phyloP scores from a whole-genome alignment of 2,888 invertebrate species.

The Andrena bucephala region DNA sequence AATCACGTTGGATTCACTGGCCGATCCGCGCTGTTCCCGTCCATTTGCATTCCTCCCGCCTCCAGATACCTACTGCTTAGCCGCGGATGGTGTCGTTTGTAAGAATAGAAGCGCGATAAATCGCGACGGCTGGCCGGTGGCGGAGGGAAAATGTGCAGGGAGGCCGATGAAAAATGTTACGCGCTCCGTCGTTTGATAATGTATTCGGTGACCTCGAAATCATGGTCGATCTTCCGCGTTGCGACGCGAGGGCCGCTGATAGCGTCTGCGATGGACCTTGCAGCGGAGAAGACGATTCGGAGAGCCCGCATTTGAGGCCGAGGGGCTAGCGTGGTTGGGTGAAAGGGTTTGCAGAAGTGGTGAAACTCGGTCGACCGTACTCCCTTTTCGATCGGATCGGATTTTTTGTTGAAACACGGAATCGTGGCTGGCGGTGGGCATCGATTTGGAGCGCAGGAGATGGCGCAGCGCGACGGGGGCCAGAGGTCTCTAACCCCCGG shows the following conservation, averaged over 20 bases:
- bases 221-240: slow-evolving; percentile 44
- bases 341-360: slow-evolving; percentile 8
- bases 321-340: background rate
- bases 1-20: slow-evolving; percentile 33
- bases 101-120: slow-evolving; percentile 52
- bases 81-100: slow-evolving; percentile 25
- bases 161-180: slow-evolving; percentile 27
- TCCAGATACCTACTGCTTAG: slow-evolving; percentile 46
- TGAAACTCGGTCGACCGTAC: slow-evolving; percentile 9
- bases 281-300: slow-evolving; percentile 10
- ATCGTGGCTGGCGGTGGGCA: slow-evolving; percentile 41
- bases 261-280: slow-evolving; percentile 3
- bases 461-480: slow-evolving; percentile 45
- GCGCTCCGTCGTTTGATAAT: slow-evolving; percentile 5
- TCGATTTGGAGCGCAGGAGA: slow-evolving; percentile 73
- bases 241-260: slow-evolving; percentile 6
- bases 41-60: slow-evolving; percentile 49
- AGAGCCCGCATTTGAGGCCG: background rate
- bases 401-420: slow-evolving; percentile 23
- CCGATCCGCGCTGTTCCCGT: slow-evolving; percentile 4
- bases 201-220: slow-evolving; percentile 44
- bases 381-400: background rate
- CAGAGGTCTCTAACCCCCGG: slow-evolving; percentile 79
- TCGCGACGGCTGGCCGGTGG: slow-evolving; percentile 7
- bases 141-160: background rate